Percentiles rank a stretch among this genome's conserved stretches.
Evolutionary conservation across 2,113 vertebrate genomes (phyloP).

Genomic region (Opisthocomus hoazin): DNA sequence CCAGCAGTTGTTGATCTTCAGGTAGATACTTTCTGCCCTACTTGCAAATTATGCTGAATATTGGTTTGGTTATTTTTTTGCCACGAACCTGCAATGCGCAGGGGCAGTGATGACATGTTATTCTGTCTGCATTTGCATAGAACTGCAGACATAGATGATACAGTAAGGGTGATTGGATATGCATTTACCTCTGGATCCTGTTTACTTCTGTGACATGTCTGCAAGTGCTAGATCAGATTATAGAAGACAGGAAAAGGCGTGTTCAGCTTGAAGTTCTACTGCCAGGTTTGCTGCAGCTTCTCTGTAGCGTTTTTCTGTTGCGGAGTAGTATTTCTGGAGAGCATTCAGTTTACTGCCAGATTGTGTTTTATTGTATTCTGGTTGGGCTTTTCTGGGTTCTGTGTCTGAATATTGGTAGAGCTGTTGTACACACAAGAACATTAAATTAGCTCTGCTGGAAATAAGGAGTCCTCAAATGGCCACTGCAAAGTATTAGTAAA

Average conservation of each 20-base stretch:
- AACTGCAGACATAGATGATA: not conserved
- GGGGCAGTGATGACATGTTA: not conserved
- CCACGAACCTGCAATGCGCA: rapidly evolving
- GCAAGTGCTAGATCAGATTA: constrained; percentile 52
- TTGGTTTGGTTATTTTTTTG: not conserved
- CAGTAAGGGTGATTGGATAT: not conserved
- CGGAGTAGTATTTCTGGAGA: not conserved
- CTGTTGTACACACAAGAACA: not conserved
- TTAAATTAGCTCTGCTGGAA: not conserved
- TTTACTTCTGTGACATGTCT: constrained; percentile 5
- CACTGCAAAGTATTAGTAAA: not conserved
- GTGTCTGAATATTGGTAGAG: not conserved
- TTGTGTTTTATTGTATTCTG: not conserved
- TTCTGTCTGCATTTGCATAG: not conserved
- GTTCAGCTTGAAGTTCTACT: constrained; percentile 2
- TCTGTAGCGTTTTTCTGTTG: not conserved
- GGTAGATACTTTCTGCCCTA: not conserved
- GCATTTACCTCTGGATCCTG: constrained; percentile 23
- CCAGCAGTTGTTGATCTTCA: not conserved
- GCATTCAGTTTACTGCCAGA: not conserved
- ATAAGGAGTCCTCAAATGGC: not conserved
- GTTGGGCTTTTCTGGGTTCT: not conserved
- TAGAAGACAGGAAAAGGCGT: constrained; percentile 63
- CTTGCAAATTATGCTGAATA: not conserved
- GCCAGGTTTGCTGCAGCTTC: not conserved